These are phyloP conservation scores for Ceyx erithaca DNA, from an alignment of 2,797 vertebrate species.

Conservation along the genomic window DNA sequence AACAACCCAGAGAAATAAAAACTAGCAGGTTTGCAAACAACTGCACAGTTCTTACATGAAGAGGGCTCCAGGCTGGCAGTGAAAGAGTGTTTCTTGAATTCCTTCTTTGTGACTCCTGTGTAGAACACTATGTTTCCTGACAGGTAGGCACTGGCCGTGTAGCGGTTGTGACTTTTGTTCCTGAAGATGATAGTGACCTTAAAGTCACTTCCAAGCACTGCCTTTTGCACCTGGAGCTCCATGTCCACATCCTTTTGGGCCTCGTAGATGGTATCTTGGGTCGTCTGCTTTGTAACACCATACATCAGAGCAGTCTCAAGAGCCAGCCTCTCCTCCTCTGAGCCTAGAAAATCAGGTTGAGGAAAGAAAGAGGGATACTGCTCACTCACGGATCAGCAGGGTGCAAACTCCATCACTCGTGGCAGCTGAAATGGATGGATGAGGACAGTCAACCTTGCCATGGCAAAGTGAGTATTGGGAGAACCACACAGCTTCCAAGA, in stretches of 20 bases:
- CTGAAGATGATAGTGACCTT: slow-evolving; percentile 84
- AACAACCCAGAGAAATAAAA: not conserved
- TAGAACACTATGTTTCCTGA: slow-evolving; percentile 90
- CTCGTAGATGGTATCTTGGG: slow-evolving; percentile 65
- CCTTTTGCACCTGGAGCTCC: slow-evolving; percentile 82
- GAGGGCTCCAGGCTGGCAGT: slow-evolving; percentile 78
- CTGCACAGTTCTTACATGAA: slow-evolving; percentile 79
- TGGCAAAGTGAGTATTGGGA: not conserved
- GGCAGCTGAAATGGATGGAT: not conserved
- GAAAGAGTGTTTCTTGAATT: slow-evolving; percentile 86
- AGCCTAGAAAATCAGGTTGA: slow-evolving; percentile 79
- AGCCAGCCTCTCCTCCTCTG: slow-evolving; percentile 87
- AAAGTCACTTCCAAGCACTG: slow-evolving; percentile 86
- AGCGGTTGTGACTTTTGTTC: slow-evolving; percentile 80
- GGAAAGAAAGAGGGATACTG: not conserved
- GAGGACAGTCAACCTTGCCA: not conserved
- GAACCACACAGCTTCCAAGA: not conserved
- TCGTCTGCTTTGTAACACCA: slow-evolving; percentile 79
- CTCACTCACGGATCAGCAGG: fast-evolving
- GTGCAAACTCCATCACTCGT: not conserved
- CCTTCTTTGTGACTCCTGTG: slow-evolving; percentile 86
- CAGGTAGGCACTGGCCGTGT: slow-evolving; percentile 82
- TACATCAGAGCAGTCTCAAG: slow-evolving; percentile 91
- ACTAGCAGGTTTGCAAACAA: not conserved
- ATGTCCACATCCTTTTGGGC: slow-evolving; percentile 81